Base-by-base conservation (phyloP, 2,113 vertebrate genomes). In the Mus spicilegus region DNA sequence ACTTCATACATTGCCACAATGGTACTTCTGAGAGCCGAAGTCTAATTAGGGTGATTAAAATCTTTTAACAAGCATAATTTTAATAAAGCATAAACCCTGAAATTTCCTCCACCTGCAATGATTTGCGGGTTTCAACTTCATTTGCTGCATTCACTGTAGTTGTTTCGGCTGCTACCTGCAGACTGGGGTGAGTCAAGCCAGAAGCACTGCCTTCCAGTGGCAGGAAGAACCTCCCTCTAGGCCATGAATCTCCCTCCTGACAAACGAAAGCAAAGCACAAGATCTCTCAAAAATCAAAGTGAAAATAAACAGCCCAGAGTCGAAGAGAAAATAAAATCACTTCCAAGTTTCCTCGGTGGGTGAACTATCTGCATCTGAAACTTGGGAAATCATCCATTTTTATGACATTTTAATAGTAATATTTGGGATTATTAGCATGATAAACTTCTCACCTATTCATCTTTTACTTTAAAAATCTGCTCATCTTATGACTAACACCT, bases 401-500 rank as follows among this genome's bases (percentile, higher is more conserved):
- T 97, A 96, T 96, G 94, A 98, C 77, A 95, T 98, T 98, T 97
- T 96, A 97, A 97, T 87, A 98, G 98, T 98, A 98, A 98, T 98
- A 98, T 98, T 98, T 98, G 94, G 96, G 97, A 96, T 98, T 98
- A 98, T 97, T 94, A 98, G 94, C 97, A 95, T 93, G 96, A 97
- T 98, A 87, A 98, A 98, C 98, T 98, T 98, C 98, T 98, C 98
- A 98, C 98, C 98, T 98, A 98, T 98, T 98, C 98, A 98, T 98
- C 97, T 98, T 98, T 98, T 98, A 97, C 97, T 98, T 98, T 98
- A 91, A 97, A 98, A 98, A 98, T 98, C 95, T 97, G 97, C 96
- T 96, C 95, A 3, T 98, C 98, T 98, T 98, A 96, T 98, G 98
- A 98, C 98, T 98, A 99, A 98, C 98, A 99, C 99, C 99, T 99